Conservation (phyloP, 2,113 vertebrate genomes). For the Scalopus aquaticus region DNA sequence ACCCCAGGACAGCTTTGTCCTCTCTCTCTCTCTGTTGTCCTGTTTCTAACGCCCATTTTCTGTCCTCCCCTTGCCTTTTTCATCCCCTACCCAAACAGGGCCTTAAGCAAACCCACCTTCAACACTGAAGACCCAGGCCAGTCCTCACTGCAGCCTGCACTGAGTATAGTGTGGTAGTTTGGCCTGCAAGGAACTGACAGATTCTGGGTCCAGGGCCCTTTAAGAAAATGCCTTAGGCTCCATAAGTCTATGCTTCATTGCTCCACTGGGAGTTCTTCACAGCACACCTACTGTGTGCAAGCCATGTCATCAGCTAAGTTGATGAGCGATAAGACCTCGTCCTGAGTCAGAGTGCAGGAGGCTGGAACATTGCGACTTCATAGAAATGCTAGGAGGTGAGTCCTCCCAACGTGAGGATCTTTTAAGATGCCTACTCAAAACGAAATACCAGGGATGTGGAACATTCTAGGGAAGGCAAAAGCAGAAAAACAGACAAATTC, state of each 20-base stretch:
- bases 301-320: neutral
- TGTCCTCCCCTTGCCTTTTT: neutral
- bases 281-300: neutral
- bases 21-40: neutral
- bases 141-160: neutral
- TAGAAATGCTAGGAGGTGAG: neutral
- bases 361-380: neutral
- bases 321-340: neutral
- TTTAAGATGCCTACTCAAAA: neutral
- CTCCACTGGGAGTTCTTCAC: neutral
- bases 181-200: neutral
- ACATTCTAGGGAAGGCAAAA: neutral
- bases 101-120: neutral
- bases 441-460: neutral
- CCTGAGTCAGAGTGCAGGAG: neutral
- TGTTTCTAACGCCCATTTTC: neutral
- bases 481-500: neutral
- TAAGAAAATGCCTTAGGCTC: neutral
- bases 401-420: neutral
- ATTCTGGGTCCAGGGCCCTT: neutral
- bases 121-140: neutral
- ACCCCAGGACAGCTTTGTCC: neutral
- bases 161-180: neutral
- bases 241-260: neutral
- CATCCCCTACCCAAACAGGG: neutral